Evolutionary conservation across 2,797 vertebrate genomes (phyloP).

Genomic region (Brachymystax lenok): DNA sequence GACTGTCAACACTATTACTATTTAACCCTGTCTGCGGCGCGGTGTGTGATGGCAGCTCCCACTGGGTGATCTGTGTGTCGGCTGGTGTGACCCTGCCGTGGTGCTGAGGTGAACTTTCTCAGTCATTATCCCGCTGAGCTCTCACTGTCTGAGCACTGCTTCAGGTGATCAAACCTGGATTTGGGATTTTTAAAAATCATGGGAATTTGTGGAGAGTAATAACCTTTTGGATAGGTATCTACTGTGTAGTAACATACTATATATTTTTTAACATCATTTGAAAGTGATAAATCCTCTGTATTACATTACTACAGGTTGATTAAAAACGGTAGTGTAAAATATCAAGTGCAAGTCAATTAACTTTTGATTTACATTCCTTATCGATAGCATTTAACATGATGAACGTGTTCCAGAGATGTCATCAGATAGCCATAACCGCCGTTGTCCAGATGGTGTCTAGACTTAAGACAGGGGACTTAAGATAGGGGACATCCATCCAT

Average conservation of each 20-base stretch:
- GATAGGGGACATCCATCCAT: constrained; percentile 45
- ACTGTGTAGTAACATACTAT: neutral
- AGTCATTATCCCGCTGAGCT: neutral
- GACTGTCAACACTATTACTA: constrained; percentile 48
- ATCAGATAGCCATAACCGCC: constrained; percentile 44
- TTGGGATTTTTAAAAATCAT: neutral
- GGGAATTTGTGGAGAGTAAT: neutral
- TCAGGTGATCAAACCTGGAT: neutral
- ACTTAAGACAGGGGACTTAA: constrained; percentile 36
- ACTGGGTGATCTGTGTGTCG: constrained; percentile 32
- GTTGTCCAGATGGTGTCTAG: constrained; percentile 68
- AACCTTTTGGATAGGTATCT: neutral
- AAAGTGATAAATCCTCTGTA: neutral
- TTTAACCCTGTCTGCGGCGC: constrained; percentile 23
- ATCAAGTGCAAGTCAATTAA: neutral
- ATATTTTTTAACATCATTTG: neutral
- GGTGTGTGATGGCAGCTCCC: constrained; percentile 12
- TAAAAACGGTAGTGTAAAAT: neutral
- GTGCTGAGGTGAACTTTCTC: constrained; percentile 28
- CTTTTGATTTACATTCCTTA: constrained; percentile 10
- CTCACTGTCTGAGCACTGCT: neutral
- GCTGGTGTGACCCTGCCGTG: constrained; percentile 10
- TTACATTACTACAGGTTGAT: neutral
- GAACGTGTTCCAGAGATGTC: constrained; percentile 32
- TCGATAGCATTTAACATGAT: constrained; percentile 28